A percentile compares a stretch with the other conserved stretches of the same genome.
These are phyloP conservation scores for Achatina immaculata DNA, from an alignment of 1,140 invertebrate genomes.

Conservation along the genomic window DNA sequence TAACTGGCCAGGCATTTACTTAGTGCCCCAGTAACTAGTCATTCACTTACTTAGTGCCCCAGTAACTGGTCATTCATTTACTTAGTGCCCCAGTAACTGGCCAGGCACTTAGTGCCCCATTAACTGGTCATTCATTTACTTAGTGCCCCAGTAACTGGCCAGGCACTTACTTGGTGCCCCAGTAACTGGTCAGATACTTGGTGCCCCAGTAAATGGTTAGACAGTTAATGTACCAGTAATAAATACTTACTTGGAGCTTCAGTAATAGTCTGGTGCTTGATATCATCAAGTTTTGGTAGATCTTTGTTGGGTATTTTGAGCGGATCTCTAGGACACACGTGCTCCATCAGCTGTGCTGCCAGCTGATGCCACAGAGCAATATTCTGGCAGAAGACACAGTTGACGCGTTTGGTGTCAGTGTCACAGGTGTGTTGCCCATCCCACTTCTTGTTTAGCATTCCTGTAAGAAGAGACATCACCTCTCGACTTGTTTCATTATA, in stretches of 20 bases:
- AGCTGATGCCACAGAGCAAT: slow-evolving; percentile 94
- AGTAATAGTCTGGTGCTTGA: slow-evolving; percentile 50
- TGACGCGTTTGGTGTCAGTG: slow-evolving; percentile 72
- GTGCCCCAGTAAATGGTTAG: no score
- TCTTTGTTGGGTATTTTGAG: slow-evolving; percentile 68
- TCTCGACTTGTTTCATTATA: slow-evolving; percentile 82
- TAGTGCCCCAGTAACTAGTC: no score
- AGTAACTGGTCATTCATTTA: no score
- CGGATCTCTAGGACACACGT: slow-evolving; percentile 75
- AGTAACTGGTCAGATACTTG: no score
- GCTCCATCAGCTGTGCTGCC: slow-evolving; percentile 83
- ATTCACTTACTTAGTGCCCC: no score
- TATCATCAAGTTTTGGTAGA: slow-evolving; percentile 65
- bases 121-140: no score
- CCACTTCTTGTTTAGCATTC: slow-evolving; percentile 85
- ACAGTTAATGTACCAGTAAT: no score
- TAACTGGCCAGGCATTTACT: no score
- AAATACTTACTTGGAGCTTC: slow-evolving; percentile 41
- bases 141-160: no score
- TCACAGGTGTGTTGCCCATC: slow-evolving; percentile 82
- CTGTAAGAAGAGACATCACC: slow-evolving; percentile 83
- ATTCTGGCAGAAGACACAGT: slow-evolving; percentile 93
- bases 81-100: no score
- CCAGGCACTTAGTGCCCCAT: no score
- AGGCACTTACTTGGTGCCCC: no score